A percentile compares a stretch with the other conserved stretches of the same genome.
These are phyloP conservation scores for Chironomus tepperi DNA, from an alignment of 1,140 invertebrate genomes.

Conservation along the genomic window DNA sequence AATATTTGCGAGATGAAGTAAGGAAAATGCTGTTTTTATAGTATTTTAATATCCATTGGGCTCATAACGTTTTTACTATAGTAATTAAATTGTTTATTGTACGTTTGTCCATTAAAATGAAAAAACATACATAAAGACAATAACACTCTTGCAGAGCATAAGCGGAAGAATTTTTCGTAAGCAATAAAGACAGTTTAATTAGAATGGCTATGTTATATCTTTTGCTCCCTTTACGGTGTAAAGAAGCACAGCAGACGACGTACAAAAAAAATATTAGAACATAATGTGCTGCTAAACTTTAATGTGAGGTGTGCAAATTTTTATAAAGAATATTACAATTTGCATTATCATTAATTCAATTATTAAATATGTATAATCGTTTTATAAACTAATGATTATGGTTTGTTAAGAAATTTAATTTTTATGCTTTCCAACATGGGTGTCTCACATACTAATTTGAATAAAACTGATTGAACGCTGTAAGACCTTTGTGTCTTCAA, in stretches of 20 bases:
- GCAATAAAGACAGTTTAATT: conserved; percentile 23
- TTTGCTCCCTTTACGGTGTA: not conserved
- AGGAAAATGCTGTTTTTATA: not conserved
- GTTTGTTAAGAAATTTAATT: no score
- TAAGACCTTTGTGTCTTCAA: no score
- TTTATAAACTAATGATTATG: no score
- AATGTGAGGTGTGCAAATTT: conserved; percentile 6
- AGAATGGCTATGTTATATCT: not conserved
- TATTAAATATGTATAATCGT: not conserved
- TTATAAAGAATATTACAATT: not conserved
- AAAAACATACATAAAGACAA: not conserved
- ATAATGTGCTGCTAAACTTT: not conserved
- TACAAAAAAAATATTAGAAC: not conserved
- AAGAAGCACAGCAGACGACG: not conserved
- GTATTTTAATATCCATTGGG: not conserved
- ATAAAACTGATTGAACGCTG: no score
- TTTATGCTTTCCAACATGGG: no score
- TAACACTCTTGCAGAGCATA: not conserved
- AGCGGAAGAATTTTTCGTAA: not conserved
- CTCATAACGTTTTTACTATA: conserved; percentile 16
- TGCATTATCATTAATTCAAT: not conserved
- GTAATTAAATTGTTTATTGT: conserved; percentile 21
- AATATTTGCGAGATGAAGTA: not conserved
- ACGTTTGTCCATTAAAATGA: not conserved
- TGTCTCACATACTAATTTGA: no score